Evolutionary conservation across 2,113 vertebrate species (phyloP).

Genomic region (Rhabdornis inornatus): DNA sequence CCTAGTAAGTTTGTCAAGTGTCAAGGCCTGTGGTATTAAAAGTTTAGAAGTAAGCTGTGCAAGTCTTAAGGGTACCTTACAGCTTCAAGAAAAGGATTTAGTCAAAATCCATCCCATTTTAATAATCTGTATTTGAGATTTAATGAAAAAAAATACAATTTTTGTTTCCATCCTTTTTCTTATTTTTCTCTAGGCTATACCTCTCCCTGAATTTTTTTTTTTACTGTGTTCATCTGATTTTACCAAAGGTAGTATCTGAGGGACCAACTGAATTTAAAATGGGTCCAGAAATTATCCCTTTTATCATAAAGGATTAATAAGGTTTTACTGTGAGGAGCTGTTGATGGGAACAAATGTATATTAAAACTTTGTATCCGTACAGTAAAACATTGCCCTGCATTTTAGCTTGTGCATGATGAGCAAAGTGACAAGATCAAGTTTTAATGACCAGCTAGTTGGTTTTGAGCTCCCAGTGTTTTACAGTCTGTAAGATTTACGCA

Average conservation of each 20-base stretch:
- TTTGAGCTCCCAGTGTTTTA: neutral
- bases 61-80: neutral
- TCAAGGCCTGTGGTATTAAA: neutral
- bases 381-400: neutral
- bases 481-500: neutral
- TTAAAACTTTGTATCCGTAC: neutral
- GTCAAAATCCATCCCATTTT: neutral
- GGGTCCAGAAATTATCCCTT: neutral
- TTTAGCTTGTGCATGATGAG: neutral
- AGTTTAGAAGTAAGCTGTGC: neutral
- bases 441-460: neutral
- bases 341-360: neutral
- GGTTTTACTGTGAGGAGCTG: neutral
- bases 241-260: neutral
- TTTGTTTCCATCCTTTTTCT: neutral
- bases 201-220: neutral
- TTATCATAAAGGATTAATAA: neutral
- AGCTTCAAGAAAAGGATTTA: neutral
- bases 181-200: neutral
- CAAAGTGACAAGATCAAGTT: neutral
- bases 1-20: neutral
- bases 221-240: neutral
- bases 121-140: neutral
- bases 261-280: neutral
- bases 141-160: neutral